Base-by-base conservation (phyloP, 2,113 vertebrate species). In the Anoplopoma fimbria region DNA sequence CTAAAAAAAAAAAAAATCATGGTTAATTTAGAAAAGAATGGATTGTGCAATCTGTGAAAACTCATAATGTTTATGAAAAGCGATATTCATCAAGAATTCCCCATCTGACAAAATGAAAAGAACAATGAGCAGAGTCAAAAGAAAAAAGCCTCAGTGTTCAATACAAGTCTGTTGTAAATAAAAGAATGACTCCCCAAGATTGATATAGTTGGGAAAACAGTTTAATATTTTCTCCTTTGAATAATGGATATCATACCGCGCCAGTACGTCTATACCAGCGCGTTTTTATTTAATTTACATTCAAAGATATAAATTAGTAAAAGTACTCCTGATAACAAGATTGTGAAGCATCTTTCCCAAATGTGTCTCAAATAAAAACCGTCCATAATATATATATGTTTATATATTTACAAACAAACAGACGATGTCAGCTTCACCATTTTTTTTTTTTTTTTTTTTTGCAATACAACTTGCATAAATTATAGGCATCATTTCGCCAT, bases 391-490 rank as follows among this genome's bases (percentile, higher is more conserved):
- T 92, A 89, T 92, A 85, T 87, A 62, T 62, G 19, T 62, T 86
- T 90, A 96, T 98, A 99, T 98, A 99, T 99, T 97, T 98, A 99
- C 97, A 99, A 97, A 95, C 87, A 92, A 90, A 88, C 88, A 85
- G 84, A 89, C 92, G 96, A 95, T 93, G 92, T 96, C 95, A 94
- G 94, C 96, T 97, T 95, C 69, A n/a, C 83, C 95, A 93, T 97
- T 88, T n/a, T n/a, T n/a, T n/a, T n/a, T n/a, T n/a, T n/a, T n/a
- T n/a, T n/a, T n/a, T n/a, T n/a, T n/a, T n/a, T 97, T 79, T 99
- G 98, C 98, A 99, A 99, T 99, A 99, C 97, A 99, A 99, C 98
- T 99, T 99, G 98, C 98, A 99, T 98, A 99, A 98, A 98, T 98
- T 97, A 99, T 96, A 97, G 97, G 96, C 97, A 94, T 94, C 96